A percentile compares a stretch with the other conserved stretches of the same genome.
phyloP scores from a whole-genome alignment of 2,113 vertebrate species.

The Pica pica region DNA sequence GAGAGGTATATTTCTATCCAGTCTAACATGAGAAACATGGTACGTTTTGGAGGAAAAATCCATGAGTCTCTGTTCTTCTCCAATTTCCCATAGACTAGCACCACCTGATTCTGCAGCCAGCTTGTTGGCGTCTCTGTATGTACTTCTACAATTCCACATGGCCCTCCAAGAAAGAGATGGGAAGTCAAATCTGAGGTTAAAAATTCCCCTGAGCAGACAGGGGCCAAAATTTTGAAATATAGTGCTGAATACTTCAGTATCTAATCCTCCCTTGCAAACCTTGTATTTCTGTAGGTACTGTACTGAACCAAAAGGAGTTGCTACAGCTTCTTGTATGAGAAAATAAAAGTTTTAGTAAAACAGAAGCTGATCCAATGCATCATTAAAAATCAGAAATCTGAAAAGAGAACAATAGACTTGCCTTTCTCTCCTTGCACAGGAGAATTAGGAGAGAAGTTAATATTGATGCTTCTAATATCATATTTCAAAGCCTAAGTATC shows the following conservation, averaged over 20 bases:
- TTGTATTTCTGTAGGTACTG: not conserved
- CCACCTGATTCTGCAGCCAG: not conserved
- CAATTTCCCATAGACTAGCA: not conserved
- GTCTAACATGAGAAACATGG: not conserved
- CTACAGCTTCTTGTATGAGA: not conserved
- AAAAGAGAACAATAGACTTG: not conserved
- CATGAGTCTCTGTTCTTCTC: not conserved
- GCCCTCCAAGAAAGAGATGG: not conserved
- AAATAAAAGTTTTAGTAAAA: not conserved
- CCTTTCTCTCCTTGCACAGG: not conserved
- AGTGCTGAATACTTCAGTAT: not conserved
- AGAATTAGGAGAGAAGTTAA: constrained; percentile 4
- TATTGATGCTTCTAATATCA: constrained; percentile 10
- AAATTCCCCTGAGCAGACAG: not conserved
- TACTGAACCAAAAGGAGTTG: not conserved
- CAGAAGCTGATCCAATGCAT: not conserved
- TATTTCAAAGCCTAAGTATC: constrained; percentile 20
- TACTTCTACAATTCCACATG: not conserved
- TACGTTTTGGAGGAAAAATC: not conserved
- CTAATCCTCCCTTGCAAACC: not conserved
- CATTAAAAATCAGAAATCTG: not conserved
- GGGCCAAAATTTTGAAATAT: not conserved
- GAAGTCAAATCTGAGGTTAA: not conserved
- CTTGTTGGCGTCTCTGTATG: not conserved
- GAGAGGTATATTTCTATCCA: not conserved